Percentiles rank a stretch among this genome's conserved stretches.
phyloP scores from a whole-genome alignment of 2,888 invertebrate genomes.

The Meiosimyza decipiens region DNA sequence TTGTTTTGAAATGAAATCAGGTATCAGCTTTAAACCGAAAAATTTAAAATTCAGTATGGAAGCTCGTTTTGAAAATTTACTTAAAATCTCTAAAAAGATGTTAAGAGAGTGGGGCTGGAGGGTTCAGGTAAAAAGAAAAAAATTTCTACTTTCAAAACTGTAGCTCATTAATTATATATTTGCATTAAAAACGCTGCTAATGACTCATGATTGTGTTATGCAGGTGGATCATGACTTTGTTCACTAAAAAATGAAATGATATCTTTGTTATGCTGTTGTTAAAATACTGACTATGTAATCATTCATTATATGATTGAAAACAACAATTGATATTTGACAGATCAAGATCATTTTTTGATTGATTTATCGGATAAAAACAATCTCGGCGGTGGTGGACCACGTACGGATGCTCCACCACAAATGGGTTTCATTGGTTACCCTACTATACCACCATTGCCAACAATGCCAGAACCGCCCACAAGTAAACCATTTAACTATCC shows the following conservation, averaged over 20 bases:
- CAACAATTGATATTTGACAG: constrained; percentile 53
- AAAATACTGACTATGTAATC: background rate
- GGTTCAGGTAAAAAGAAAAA: too few relatives aligned
- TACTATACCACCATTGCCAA: constrained; percentile 74
- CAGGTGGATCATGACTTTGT: too few relatives aligned
- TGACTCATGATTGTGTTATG: too few relatives aligned
- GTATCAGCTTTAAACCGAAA: too few relatives aligned
- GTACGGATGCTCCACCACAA: constrained; percentile 72
- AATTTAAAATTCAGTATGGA: too few relatives aligned
- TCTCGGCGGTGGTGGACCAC: constrained; percentile 67
- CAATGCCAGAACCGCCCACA: constrained; percentile 69
- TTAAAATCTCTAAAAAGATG: too few relatives aligned
- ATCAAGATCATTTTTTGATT: constrained; percentile 76
- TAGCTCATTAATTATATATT: too few relatives aligned
- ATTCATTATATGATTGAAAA: background rate
- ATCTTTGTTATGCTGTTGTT: background rate
- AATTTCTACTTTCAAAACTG: too few relatives aligned
- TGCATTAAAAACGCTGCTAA: too few relatives aligned
- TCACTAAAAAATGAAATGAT: background rate
- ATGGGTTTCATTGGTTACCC: constrained; percentile 87
- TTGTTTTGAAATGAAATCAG: too few relatives aligned
- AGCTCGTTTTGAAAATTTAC: too few relatives aligned
- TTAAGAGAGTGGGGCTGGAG: too few relatives aligned
- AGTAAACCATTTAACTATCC: constrained; percentile 76
- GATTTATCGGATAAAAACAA: constrained; percentile 75